A percentile compares a stretch with the other conserved stretches of the same genome.
These are phyloP conservation scores for Amphipyra tragopoginis DNA, from an alignment of 2,888 invertebrate species.

Conservation along the genomic window DNA sequence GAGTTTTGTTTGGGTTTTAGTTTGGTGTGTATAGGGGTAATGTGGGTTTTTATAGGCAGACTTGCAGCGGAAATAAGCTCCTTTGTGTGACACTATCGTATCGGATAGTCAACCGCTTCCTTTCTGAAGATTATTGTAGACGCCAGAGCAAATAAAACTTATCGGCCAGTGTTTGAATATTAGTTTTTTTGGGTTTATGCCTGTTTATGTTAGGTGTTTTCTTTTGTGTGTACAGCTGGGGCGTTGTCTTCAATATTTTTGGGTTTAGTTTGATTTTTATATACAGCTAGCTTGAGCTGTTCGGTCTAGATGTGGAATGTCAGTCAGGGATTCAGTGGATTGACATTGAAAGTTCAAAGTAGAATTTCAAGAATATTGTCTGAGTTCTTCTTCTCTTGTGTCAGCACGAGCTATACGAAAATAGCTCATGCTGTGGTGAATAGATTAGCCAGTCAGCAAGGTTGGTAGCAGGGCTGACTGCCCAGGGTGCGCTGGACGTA, in stretches of 20 bases:
- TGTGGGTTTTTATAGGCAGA: slow-evolving; percentile 76
- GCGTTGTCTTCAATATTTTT: slow-evolving; percentile 25
- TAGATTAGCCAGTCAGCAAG: no score
- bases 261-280: not conserved
- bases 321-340: no score
- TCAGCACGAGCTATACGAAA: no score
- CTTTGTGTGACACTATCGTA: slow-evolving; percentile 87
- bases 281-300: not conserved
- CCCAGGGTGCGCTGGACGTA: no score
- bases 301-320: no score
- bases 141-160: slow-evolving; percentile 84
- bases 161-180: slow-evolving; percentile 70
- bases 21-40: slow-evolving; percentile 62
- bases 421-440: no score
- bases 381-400: no score
- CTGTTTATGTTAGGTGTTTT: slow-evolving; percentile 44
- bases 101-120: slow-evolving; percentile 87
- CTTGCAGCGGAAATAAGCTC: slow-evolving; percentile 87
- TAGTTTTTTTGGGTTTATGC: slow-evolving; percentile 46
- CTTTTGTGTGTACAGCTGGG: slow-evolving; percentile 56
- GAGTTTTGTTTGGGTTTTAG: slow-evolving; percentile 52
- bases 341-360: no score
- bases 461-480: no score
- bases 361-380: no score
- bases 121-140: slow-evolving; percentile 86